Evolutionary conservation across 2,888 invertebrate species (phyloP), one percentile per base, ranked within the genome.

Genomic region (Mantis religiosa): DNA sequence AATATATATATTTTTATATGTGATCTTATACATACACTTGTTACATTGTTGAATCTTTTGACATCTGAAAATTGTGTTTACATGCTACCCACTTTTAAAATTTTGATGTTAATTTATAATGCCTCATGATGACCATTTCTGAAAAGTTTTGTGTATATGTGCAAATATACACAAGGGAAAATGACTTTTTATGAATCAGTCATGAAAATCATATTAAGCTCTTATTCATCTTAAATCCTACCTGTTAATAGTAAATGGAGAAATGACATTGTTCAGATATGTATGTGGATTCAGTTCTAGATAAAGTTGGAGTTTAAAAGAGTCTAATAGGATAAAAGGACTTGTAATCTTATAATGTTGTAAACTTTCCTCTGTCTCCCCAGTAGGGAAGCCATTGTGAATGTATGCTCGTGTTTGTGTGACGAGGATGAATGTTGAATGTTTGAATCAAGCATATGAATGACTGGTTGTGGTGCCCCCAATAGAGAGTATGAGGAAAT

Each of bases 231-330:
- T 28, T n/a, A 30, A 87, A 34, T 82, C 20, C 87, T 87, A 30
- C 82, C 47, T 34, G 34, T 82, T 87, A 87, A 28, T 82, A 54
- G n/a, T 85, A 71, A 85, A 87, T 87, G 87, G 81, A 87, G 81
- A 87, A 87, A 28, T 82, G 30, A 47, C 81, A 54, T 87, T 85
- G 41, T 28, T 82, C 28, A 81, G 82, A 82, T 87, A 81, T 87
- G 87, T 87, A 71, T 82, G 82, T 87, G 82, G 81, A 34, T 87
- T 82, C 81, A 87, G 87, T 87, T 87, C 14, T 87, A 87, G 87
- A 87, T 28, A 27, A 86, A 54, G 71, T 86, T 86, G 71, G 71
- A 47, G 27, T 85, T 25, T 85, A 85, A 41, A 85, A n/a, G 28
- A 81, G 54, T 87, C 82, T 82, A 20, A 84, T 30, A 84, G 34